These are phyloP conservation scores for Epinephelus awoara DNA, from an alignment of 2,797 vertebrate species.

Conservation along the genomic window DNA sequence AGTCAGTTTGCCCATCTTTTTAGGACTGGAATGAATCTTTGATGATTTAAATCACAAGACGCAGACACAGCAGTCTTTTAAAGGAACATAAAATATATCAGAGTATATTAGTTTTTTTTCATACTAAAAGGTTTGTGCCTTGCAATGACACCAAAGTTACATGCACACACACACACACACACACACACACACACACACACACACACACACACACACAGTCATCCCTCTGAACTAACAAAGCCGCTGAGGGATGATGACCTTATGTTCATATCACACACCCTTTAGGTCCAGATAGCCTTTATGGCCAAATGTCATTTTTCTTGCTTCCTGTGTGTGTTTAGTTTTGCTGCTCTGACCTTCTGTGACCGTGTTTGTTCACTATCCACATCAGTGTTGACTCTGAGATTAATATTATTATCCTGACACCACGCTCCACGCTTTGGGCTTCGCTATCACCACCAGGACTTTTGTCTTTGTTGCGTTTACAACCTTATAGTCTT, in stretches of 20 bases:
- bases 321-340: slow-evolving; percentile 25
- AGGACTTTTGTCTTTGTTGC: neutral
- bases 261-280: slow-evolving; percentile 29
- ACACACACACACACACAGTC: neutral
- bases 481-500: neutral
- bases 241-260: slow-evolving; percentile 16
- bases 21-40: slow-evolving; percentile 5
- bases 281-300: slow-evolving; percentile 38
- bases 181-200: neutral
- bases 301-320: slow-evolving; percentile 45
- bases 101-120: neutral
- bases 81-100: too few relatives aligned
- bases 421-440: neutral
- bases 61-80: neutral
- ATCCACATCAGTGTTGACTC: slow-evolving; percentile 19
- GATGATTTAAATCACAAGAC: slow-evolving; percentile 15
- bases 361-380: slow-evolving; percentile 1
- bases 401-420: slow-evolving; percentile 12
- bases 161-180: neutral
- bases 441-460: neutral
- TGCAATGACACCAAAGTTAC: neutral
- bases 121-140: neutral
- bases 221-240: slow-evolving; percentile 22
- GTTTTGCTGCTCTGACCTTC: slow-evolving; percentile 38
- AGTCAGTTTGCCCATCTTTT: neutral